Percentiles rank a stretch among this genome's conserved stretches.
phyloP scores from a whole-genome alignment of 2,888 invertebrate species.

The Tetheella fluctuosa region DNA sequence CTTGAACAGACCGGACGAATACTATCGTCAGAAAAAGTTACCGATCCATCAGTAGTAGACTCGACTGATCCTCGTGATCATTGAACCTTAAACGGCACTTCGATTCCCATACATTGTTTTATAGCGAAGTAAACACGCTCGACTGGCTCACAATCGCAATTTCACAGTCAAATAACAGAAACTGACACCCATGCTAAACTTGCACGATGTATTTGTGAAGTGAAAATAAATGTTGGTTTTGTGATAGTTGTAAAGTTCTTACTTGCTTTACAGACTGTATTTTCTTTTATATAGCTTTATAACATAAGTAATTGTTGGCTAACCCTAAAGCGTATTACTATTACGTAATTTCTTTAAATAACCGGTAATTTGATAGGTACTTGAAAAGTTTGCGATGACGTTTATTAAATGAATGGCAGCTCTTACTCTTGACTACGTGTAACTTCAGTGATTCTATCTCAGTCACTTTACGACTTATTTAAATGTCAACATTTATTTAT shows the following conservation, averaged over 20 bases:
- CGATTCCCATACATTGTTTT: constrained; percentile 49
- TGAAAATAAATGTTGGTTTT: background rate
- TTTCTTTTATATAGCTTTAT: background rate
- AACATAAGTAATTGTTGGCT: background rate
- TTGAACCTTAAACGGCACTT: constrained; percentile 60
- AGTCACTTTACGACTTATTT: background rate
- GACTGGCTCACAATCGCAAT: constrained; percentile 55
- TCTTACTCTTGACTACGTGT: no score
- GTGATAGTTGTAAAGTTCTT: background rate
- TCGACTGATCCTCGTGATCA: constrained; percentile 57
- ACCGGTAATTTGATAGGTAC: no score
- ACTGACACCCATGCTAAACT: constrained; percentile 29
- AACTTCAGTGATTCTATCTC: background rate
- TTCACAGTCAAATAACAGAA: constrained; percentile 60
- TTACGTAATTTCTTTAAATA: no score
- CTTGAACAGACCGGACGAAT: constrained; percentile 49
- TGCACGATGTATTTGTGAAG: constrained; percentile 8
- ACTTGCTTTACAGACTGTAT: background rate
- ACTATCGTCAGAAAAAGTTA: constrained; percentile 58
- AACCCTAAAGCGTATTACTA: background rate
- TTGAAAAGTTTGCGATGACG: no score
- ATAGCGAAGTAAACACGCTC: constrained; percentile 50
- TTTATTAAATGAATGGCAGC: no score
- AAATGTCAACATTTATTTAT: constrained; percentile 2
- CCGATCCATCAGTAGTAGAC: constrained; percentile 49